phyloP scores from a whole-genome alignment of 30 jellyfish, hydroid and myxozoan species.

The Turritopsis dohrnii region DNA sequence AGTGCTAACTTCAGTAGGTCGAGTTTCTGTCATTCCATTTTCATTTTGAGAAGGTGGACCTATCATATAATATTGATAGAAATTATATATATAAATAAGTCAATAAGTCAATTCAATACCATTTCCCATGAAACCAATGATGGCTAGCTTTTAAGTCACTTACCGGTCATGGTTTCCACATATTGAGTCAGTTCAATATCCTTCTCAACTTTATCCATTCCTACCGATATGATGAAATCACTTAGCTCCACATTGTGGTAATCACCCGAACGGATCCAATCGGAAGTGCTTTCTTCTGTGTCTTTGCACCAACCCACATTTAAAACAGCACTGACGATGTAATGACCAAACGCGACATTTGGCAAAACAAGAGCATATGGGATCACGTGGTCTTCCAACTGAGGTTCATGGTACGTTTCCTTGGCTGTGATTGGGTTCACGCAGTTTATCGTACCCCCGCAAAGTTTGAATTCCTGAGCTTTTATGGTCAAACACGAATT shows the following conservation, averaged over 20 bases:
- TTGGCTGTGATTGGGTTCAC: slow-evolving; percentile 25
- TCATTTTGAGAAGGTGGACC: background rate
- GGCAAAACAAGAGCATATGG: slow-evolving; percentile 27
- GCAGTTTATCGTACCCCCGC: slow-evolving; percentile 24
- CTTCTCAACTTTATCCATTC: slow-evolving; percentile 20
- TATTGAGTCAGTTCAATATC: slow-evolving; percentile 25
- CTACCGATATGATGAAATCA: slow-evolving; percentile 16
- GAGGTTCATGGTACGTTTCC: slow-evolving; percentile 17
- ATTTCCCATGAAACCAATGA: too few species aligned
- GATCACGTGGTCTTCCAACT: slow-evolving; percentile 3
- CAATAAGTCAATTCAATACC: too few species aligned
- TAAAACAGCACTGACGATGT: slow-evolving; percentile 30
- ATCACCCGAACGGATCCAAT: slow-evolving; percentile 39
- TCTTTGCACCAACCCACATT: slow-evolving; percentile 39
- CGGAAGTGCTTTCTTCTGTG: background rate
- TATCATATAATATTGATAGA: background rate
- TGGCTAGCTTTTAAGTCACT: background rate
- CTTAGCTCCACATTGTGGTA: slow-evolving; percentile 27
- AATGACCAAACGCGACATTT: slow-evolving; percentile 25
- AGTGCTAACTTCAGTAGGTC: slow-evolving; percentile 2
- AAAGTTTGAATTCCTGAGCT: slow-evolving; percentile 30
- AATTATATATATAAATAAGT: too few species aligned
- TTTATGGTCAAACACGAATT: slow-evolving; percentile 33
- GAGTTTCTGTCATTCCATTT: background rate
- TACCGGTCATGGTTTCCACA: slow-evolving; percentile 33